Base-by-base conservation (phyloP, 2,113 vertebrate species). In the Ellobius talpinus region DNA sequence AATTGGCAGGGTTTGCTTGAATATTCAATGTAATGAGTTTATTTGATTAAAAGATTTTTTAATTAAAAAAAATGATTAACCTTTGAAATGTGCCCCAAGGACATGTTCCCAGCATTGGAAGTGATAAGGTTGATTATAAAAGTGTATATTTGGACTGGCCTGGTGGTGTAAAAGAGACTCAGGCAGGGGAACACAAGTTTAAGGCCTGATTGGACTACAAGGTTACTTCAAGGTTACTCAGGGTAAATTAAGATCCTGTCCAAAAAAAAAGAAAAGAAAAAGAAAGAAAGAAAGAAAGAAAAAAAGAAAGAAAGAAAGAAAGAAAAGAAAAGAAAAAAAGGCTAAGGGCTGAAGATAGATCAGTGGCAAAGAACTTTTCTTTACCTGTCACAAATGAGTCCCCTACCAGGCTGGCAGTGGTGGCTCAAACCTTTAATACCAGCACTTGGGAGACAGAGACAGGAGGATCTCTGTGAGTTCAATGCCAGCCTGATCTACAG, bases 31-130 rank as follows among this genome's bases (percentile, higher is more conserved):
- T 31, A 76, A 73, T 86, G 66, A 91, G 65, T 86, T 63, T 84
- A 88, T 85, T 79, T 70, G 76, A 89, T 94, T 73, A 63, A 89
- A 95, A 66, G 86, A 90, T n/a, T 87, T 87, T 82, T 87, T 70
- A 65, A 33, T 19, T 55, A 39, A 76, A 36, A 74, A 74, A 65
- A 16, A 95, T 95, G 73, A 88, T 91, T 74, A 88, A n/a, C 50
- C 39, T 94, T 89, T 96, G 85, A 92, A 70, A 82, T 91, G 33
- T 79, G 31, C 73, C 70, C 19, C 5, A 78, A 91, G 82, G 70
- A 85, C 55, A 87, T 89, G 36, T 58, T 86, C 24, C 23, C 58
- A 55, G 33, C 0, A 0, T 55, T 63, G 55, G 55, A 91, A 52
- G 74, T 36, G 77, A 45, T 23, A 23, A 61, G 24, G 36, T 86